These are phyloP conservation scores for Bettongia penicillata DNA, from an alignment of 2,113 vertebrate genomes.

Conservation along the genomic window DNA sequence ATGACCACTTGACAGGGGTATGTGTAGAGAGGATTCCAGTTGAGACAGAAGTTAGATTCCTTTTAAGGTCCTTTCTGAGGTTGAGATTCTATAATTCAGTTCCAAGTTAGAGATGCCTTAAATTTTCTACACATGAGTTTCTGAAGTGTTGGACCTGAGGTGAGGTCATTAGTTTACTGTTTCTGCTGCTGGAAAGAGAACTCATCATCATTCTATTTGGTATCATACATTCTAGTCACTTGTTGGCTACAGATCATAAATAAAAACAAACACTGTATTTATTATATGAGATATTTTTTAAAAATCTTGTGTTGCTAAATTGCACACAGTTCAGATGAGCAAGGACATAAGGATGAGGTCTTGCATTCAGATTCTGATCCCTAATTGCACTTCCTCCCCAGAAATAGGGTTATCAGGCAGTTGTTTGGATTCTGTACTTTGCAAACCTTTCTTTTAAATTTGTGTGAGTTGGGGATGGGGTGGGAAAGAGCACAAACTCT, in stretches of 20 bases:
- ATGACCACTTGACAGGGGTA: neutral
- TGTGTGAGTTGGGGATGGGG: neutral
- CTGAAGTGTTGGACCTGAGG: neutral
- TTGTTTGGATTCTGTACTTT: neutral
- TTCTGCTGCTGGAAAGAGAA: constrained; percentile 75
- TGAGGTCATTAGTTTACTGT: constrained; percentile 66
- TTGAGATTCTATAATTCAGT: neutral
- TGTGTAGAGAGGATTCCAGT: neutral
- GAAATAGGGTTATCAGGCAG: neutral
- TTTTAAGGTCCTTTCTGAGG: neutral
- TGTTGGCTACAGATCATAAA: constrained; percentile 62
- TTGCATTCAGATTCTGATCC: neutral
- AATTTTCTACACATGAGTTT: neutral
- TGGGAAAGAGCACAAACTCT: neutral
- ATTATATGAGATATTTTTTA: neutral
- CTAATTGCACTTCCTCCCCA: neutral
- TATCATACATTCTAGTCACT: constrained; percentile 61
- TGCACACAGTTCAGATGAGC: neutral
- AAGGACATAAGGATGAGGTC: neutral
- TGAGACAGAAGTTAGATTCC: neutral
- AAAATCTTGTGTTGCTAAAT: constrained; percentile 36
- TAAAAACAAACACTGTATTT: constrained; percentile 51
- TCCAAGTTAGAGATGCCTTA: neutral
- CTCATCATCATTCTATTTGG: constrained; percentile 71
- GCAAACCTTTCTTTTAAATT: neutral